Evolutionary conservation across 2,113 vertebrate species (phyloP).

Genomic region (Sterrhoptilus dennistouni): DNA sequence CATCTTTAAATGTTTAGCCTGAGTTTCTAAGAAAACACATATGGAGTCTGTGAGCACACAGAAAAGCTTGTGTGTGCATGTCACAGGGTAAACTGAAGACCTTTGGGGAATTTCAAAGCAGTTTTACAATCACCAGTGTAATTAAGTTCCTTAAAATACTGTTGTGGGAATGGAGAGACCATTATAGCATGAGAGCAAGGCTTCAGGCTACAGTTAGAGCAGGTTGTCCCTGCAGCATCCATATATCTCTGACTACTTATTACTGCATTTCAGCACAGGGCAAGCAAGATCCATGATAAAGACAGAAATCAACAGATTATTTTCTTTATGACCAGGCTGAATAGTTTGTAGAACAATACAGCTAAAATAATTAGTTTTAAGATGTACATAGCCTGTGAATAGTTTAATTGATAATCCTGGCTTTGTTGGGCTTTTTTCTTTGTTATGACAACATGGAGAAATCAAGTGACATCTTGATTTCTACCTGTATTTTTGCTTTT

Average conservation of each 20-base stretch:
- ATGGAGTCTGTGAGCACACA: fast-evolving
- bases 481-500: neutral
- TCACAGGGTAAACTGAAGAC: neutral
- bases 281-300: neutral
- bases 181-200: neutral
- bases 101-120: neutral
- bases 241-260: neutral
- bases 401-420: neutral
- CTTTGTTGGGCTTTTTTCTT: neutral
- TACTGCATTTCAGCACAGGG: neutral
- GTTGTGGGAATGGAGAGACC: neutral
- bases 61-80: neutral
- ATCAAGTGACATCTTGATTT: neutral
- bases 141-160: neutral
- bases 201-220: neutral
- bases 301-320: neutral
- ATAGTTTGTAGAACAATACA: neutral
- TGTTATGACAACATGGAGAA: neutral
- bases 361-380: neutral
- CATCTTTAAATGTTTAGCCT: neutral
- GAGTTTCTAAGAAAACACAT: neutral
- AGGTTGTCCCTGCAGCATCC: neutral
- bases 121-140: neutral
- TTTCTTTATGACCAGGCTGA: neutral
- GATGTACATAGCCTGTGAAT: neutral